These are phyloP conservation scores for Miniopterus natalensis DNA, from an alignment of 2,113 vertebrate genomes.

Conservation along the genomic window DNA sequence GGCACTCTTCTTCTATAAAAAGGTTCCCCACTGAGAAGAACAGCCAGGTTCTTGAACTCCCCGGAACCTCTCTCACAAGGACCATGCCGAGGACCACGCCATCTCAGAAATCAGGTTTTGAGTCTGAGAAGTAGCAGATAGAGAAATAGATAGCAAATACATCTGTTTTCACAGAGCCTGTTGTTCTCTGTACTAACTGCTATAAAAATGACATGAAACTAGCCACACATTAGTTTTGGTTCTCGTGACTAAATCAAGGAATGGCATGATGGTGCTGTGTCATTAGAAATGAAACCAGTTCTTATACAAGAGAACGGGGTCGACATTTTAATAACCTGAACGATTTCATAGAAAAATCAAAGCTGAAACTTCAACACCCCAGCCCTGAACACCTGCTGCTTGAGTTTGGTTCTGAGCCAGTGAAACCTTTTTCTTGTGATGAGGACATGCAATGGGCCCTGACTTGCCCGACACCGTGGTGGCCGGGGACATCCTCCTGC, in stretches of 20 bases:
- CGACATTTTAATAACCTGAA: constrained; percentile 77
- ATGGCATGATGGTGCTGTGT: constrained; percentile 82
- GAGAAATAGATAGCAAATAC: constrained; percentile 78
- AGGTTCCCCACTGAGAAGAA: neutral
- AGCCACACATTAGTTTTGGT: constrained; percentile 85
- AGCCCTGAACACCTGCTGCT: constrained; percentile 78
- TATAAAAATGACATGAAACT: constrained; percentile 85
- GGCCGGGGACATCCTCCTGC: neutral
- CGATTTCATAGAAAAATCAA: constrained; percentile 84
- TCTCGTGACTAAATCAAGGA: constrained; percentile 86
- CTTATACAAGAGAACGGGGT: constrained; percentile 78
- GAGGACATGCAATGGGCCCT: constrained; percentile 37
- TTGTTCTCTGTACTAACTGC: constrained; percentile 86
- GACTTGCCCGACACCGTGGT: constrained; percentile 15
- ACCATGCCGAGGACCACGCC: neutral
- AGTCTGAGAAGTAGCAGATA: constrained; percentile 74
- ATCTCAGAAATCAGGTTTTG: constrained; percentile 45
- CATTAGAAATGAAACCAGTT: constrained; percentile 85
- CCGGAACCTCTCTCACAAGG: neutral
- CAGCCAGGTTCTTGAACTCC: neutral
- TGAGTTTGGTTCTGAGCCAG: constrained; percentile 75
- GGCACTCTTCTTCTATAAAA: neutral
- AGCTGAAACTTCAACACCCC: constrained; percentile 80
- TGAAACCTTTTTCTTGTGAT: constrained; percentile 69
- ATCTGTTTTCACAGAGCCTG: constrained; percentile 84